Conservation (phyloP, 2,888 invertebrate genomes). For the Conchocele bisecta region DNA sequence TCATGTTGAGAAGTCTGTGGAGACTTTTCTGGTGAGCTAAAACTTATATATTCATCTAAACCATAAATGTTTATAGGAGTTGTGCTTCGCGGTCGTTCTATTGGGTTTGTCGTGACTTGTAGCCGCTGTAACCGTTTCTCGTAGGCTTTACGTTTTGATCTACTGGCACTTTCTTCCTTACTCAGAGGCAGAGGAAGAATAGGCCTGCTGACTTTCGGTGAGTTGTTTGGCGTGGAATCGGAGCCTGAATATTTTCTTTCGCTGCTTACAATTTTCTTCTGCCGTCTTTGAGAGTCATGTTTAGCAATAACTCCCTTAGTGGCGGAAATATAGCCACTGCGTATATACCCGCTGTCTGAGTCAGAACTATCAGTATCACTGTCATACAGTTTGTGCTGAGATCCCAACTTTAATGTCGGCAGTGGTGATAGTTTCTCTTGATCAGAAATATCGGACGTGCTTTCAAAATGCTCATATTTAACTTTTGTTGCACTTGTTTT, state of each 20-base stretch:
- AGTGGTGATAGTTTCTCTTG: slow-evolving; percentile 45
- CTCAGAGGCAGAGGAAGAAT: slow-evolving; percentile 56
- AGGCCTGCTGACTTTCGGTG: slow-evolving; percentile 58
- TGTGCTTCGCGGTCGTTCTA: slow-evolving; percentile 76
- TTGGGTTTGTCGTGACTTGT: slow-evolving; percentile 75
- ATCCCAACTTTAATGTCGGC: slow-evolving; percentile 20
- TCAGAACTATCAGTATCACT: slow-evolving; percentile 60
- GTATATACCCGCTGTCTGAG: slow-evolving; percentile 63
- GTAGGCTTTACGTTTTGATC: slow-evolving; percentile 76
- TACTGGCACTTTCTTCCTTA: slow-evolving; percentile 58
- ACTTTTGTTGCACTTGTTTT: slow-evolving; percentile 50
- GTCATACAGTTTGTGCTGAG: slow-evolving; percentile 15
- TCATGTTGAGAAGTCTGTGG: slow-evolving; percentile 57
- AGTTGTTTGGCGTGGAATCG: slow-evolving; percentile 68
- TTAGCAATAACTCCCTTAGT: slow-evolving; percentile 18
- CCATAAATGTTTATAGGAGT: slow-evolving; percentile 76
- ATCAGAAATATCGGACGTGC: slow-evolving; percentile 51
- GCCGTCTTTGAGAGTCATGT: background rate
- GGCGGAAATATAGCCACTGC: slow-evolving; percentile 57
- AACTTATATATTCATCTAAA: slow-evolving; percentile 73
- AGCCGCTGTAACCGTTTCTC: slow-evolving; percentile 73
- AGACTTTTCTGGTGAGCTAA: slow-evolving; percentile 73
- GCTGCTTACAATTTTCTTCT: background rate
- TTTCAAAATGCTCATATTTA: slow-evolving; percentile 52
- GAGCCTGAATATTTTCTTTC: slow-evolving; percentile 8